Conservation (phyloP, 2,113 vertebrate genomes). For the Hippocampus zosterae region DNA sequence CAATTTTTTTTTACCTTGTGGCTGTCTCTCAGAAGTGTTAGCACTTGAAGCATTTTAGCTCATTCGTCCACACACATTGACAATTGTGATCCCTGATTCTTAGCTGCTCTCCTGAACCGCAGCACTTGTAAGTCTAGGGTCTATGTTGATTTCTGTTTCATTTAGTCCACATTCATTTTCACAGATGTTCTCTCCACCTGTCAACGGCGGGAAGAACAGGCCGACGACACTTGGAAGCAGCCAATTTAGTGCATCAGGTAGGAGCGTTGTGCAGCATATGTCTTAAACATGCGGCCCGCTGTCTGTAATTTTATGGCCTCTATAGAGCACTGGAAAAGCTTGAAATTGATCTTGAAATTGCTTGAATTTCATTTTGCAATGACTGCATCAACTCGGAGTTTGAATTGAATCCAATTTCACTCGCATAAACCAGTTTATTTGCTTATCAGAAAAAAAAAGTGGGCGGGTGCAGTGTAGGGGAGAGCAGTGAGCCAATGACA, state of each 20-base stretch:
- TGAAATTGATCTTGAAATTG: not conserved
- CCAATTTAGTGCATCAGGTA: conserved; percentile 96
- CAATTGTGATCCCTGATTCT: not conserved
- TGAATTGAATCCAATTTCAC: not conserved
- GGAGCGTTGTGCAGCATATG: conserved; percentile 44
- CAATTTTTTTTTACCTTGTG: not conserved
- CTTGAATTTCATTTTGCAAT: not conserved
- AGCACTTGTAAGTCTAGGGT: not conserved
- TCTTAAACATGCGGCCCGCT: not conserved
- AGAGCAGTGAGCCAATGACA: not conserved
- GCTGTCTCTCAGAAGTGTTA: conserved; percentile 5
- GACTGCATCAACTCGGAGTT: not conserved
- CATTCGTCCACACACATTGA: not conserved
- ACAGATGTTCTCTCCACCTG: conserved; percentile 99
- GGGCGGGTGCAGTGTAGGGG: not conserved
- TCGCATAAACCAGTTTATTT: not conserved
- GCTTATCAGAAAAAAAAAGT: not conserved
- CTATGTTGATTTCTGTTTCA: not conserved
- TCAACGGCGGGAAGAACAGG: conserved; percentile 92
- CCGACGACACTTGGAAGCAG: conserved; percentile 96
- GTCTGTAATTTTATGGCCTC: not conserved
- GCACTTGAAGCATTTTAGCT: not conserved
- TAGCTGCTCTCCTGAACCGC: not conserved
- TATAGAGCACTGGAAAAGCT: not conserved
- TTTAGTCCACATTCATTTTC: conserved; percentile 39